Evolutionary conservation across 1,140 invertebrate species (phyloP).

Genomic region (Cydia fagiglandana): DNA sequence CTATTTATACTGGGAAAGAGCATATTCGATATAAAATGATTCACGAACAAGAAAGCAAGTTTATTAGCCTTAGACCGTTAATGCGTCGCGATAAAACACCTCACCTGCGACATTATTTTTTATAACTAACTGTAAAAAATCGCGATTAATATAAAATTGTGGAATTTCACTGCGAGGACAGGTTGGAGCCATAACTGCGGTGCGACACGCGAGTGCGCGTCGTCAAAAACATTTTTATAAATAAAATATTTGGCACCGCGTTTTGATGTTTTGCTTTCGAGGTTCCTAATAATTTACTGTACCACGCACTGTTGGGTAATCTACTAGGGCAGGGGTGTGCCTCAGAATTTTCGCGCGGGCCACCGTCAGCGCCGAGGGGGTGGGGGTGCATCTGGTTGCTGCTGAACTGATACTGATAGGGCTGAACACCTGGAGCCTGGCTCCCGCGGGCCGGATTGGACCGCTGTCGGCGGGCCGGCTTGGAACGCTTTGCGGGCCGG

Average conservation of each 20-base stretch:
- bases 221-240: background rate
- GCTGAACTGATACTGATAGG: too few relatives aligned
- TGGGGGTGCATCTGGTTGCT: too few relatives aligned
- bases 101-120: constrained; percentile 22
- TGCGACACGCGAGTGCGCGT: background rate
- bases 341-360: too few relatives aligned
- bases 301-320: too few relatives aligned
- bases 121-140: constrained; percentile 12
- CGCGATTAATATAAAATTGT: constrained; percentile 25
- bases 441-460: too few relatives aligned
- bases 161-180: constrained; percentile 10
- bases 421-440: too few relatives aligned
- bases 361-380: too few relatives aligned
- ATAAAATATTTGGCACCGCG: background rate
- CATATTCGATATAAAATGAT: background rate
- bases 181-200: constrained; percentile 3
- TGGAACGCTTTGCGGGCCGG: too few relatives aligned
- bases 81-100: constrained; percentile 21
- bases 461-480: too few relatives aligned
- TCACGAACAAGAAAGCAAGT: background rate
- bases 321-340: too few relatives aligned
- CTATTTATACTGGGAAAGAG: background rate
- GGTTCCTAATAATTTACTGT: background rate
- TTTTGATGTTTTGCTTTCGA: background rate
- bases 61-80: constrained; percentile 17